Evolutionary conservation across 1,140 invertebrate species (phyloP), one percentile per base, ranked within the genome.

Genomic region (Homalodisca vitripennis): DNA sequence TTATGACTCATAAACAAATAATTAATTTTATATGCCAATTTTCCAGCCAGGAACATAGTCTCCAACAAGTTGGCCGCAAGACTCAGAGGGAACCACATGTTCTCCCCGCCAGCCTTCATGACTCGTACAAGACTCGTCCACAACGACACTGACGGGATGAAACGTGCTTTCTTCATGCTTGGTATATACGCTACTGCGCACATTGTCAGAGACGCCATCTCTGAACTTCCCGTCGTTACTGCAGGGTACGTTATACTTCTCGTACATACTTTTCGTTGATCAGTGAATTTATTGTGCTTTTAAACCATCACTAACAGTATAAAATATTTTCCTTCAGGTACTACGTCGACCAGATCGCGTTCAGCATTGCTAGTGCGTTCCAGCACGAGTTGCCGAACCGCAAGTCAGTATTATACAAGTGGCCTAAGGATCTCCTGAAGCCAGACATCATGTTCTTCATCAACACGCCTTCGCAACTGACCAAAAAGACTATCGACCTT

Each of bases 381-480:
- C 48, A 51, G 48, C 48, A 51, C 3, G 3, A 51, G 3, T 22
- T 51, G 6, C 48, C 48, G n/a, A 51, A 22, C n/a, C 17, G n/a
- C 3, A 10, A 14, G 48, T 51, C 48, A 3, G n/a, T 57, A 14
- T 14, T 71, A 1, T 71, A 68, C 46, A 47, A 48, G 26, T 71
- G 70, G 70, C 70, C 70, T 13, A 30, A 12, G 6, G 70, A 71
- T 31, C 41, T 71, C 13, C 1, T 64, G 30, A 71, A 68, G 27
- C 70, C 70, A 6, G 66, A 71, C 26, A 29, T 71, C 0, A 47
- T 71, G 17, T 48, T 71, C 20, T 68, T 71, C 17, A 63, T 63
- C 6, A 63, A 63, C n/a, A 32, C 60, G 13, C 60, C 60, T 27
- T 51, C 48, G 22, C 48, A 20, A 3, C 17, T 51, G 22, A 51